Evolutionary conservation across 2,113 vertebrate species (phyloP).

Genomic region (Clupea harengus): DNA sequence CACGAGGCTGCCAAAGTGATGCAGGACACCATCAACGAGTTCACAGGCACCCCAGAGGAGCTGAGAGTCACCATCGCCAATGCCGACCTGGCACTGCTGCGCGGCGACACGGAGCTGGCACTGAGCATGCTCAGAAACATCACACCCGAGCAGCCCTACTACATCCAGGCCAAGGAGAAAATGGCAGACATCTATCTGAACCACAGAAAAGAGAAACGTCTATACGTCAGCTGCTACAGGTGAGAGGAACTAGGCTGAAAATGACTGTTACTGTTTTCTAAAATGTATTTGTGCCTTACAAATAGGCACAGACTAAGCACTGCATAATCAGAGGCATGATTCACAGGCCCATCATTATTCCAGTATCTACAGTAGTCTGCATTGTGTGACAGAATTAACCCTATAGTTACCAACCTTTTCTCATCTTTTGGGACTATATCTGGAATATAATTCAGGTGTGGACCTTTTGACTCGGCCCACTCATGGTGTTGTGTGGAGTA

Average conservation of each 20-base stretch:
- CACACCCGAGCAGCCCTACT: conserved; percentile 89
- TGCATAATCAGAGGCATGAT: background rate
- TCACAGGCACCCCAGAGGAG: conserved; percentile 90
- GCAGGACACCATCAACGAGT: conserved; percentile 95
- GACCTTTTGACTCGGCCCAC: background rate
- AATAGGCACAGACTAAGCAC: background rate
- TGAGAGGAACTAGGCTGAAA: conserved; percentile 46
- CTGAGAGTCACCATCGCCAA: conserved; percentile 88
- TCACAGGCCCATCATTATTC: background rate
- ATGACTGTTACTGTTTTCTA: background rate
- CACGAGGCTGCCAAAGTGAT: conserved; percentile 95
- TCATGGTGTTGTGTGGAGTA: background rate
- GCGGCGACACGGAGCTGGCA: conserved; percentile 86
- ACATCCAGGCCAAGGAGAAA: conserved; percentile 90
- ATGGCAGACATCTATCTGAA: conserved; percentile 94
- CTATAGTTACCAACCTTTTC: background rate
- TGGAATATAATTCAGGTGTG: background rate
- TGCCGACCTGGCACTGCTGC: conserved; percentile 84
- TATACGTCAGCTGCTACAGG: conserved; percentile 93
- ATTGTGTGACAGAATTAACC: background rate
- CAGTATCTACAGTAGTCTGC: background rate
- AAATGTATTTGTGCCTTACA: background rate
- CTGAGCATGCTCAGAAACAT: conserved; percentile 88
- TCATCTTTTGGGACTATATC: background rate
- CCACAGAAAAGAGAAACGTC: conserved; percentile 88